These are phyloP conservation scores for Chloromyia formosa DNA, from an alignment of 2,888 invertebrate species.

Conservation along the genomic window DNA sequence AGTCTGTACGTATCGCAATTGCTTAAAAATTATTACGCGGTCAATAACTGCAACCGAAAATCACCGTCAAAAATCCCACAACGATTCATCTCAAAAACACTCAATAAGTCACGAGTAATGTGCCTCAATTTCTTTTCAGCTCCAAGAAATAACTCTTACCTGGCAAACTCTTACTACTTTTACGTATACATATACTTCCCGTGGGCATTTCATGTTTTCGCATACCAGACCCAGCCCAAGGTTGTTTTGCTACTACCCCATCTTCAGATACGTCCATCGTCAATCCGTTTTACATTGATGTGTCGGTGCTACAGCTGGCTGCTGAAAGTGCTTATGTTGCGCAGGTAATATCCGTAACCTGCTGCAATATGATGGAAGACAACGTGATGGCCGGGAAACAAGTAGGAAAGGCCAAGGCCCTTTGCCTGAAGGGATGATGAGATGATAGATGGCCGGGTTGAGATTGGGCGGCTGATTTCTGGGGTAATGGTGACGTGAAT, in stretches of 20 bases:
- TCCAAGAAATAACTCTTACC: too few relatives aligned
- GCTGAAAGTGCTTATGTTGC: neutral
- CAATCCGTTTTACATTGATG: slow-evolving; percentile 19
- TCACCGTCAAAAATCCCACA: too few relatives aligned
- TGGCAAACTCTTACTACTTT: too few relatives aligned
- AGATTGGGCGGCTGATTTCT: too few relatives aligned
- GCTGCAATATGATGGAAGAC: neutral
- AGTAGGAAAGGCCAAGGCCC: slow-evolving; percentile 40
- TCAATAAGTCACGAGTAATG: too few relatives aligned
- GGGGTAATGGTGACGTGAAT: too few relatives aligned
- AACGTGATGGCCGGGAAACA: neutral
- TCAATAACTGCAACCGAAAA: too few relatives aligned
- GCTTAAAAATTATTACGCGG: too few relatives aligned
- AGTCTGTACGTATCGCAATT: too few relatives aligned
- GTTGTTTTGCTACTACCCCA: neutral
- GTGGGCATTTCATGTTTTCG: neutral
- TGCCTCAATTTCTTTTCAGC: too few relatives aligned
- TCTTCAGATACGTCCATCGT: neutral
- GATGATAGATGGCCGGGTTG: neutral
- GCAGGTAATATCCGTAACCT: slow-evolving; percentile 1
- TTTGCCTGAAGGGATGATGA: slow-evolving; percentile 17
- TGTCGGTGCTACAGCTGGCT: neutral
- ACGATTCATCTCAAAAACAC: too few relatives aligned
- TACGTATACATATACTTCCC: too few relatives aligned
- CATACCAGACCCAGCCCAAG: neutral